Conservation (phyloP, 2,113 vertebrate species). For the Phalacrocorax pelagicus region DNA sequence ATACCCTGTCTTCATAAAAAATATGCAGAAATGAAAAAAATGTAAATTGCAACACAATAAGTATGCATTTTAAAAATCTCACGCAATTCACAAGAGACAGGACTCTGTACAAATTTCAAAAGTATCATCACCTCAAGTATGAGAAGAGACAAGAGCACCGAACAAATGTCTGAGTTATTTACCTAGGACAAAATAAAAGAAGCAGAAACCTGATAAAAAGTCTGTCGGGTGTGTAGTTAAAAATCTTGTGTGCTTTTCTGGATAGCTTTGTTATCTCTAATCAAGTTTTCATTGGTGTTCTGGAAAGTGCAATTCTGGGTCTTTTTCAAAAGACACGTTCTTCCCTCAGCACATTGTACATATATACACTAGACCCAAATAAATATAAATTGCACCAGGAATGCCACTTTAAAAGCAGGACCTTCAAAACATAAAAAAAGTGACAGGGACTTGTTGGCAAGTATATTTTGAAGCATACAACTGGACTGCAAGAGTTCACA, state of each 20-base stretch:
- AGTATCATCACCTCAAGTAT: background rate
- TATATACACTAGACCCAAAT: background rate
- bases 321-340: background rate
- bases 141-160: background rate
- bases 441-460: background rate
- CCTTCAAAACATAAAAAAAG: background rate
- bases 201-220: background rate
- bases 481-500: background rate
- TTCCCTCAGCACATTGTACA: background rate
- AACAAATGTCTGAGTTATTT: background rate
- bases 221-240: background rate
- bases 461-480: slow-evolving; percentile 1
- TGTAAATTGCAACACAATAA: background rate
- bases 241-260: background rate
- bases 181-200: background rate
- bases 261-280: background rate
- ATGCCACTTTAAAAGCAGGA: background rate
- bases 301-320: background rate
- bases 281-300: background rate
- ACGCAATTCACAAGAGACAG: background rate
- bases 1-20: background rate
- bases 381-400: background rate
- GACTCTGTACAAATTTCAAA: background rate
- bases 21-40: background rate
- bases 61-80: background rate